A percentile compares a stretch with the other conserved stretches of the same genome.
Evolutionary conservation across 2,888 invertebrate species (phyloP).

Genomic region (Dendrolimus houi): DNA sequence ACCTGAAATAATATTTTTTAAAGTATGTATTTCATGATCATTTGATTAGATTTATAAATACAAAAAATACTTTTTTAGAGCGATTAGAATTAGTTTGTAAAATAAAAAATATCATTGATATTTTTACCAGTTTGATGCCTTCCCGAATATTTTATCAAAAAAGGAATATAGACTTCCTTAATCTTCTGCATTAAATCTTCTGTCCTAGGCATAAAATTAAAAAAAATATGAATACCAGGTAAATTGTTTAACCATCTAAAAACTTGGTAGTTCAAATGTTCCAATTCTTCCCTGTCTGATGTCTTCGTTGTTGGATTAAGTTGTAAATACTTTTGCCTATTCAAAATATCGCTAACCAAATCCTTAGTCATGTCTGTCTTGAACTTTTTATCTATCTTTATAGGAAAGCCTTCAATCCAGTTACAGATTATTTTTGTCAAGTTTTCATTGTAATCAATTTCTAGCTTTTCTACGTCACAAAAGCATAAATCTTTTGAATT

Average conservation of each 20-base stretch:
- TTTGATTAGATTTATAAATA: no score
- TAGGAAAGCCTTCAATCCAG: constrained; percentile 22
- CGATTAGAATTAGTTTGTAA: no score
- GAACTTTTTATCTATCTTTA: constrained; percentile 12
- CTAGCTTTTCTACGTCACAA: constrained; percentile 1
- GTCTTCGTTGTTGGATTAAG: constrained; percentile 22
- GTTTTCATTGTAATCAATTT: constrained; percentile 15
- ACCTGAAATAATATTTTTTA: neutral
- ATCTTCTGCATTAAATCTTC: constrained; percentile 20
- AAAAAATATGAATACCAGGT: constrained; percentile 17
- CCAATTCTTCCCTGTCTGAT: constrained; percentile 27
- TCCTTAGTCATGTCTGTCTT: constrained; percentile 19
- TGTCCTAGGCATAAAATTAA: constrained; percentile 14
- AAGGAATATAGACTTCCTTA: constrained; percentile 14
- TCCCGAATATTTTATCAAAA: constrained; percentile 8
- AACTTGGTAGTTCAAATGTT: constrained; percentile 40
- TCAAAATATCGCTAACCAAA: constrained; percentile 30
- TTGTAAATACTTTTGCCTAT: constrained; percentile 38
- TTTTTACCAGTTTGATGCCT: constrained; percentile 3
- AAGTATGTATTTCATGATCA: no score
- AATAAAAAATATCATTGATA: constrained; percentile 1
- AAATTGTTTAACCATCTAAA: constrained; percentile 29
- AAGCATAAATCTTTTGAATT: constrained; percentile 4
- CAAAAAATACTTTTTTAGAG: no score
- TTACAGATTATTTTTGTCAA: constrained; percentile 14